Percentiles rank a stretch among this genome's conserved stretches.
Conservation (phyloP, 30 jellyfish, hydroid and myxozoan genomes). For the Pelagia noctiluca region DNA sequence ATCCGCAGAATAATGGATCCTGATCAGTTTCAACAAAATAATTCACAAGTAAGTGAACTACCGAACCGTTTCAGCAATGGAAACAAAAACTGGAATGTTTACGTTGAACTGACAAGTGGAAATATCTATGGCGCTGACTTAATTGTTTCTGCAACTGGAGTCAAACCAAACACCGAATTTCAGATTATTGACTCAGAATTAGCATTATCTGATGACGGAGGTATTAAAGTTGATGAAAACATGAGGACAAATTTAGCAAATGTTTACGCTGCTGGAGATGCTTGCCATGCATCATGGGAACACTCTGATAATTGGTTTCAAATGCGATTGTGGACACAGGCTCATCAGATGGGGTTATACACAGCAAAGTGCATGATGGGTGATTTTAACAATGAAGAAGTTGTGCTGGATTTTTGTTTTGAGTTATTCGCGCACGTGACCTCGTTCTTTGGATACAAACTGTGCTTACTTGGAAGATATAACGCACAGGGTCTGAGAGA, state of each 20-base stretch:
- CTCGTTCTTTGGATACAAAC: slow-evolving; percentile 88
- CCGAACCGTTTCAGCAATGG: not conserved
- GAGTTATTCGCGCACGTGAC: slow-evolving; percentile 96
- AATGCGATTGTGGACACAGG: slow-evolving; percentile 99
- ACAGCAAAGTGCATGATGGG: slow-evolving; percentile 85
- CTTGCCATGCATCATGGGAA: slow-evolving; percentile 72
- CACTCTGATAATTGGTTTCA: slow-evolving; percentile 87
- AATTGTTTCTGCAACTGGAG: slow-evolving; percentile 93
- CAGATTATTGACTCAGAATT: slow-evolving; percentile 38
- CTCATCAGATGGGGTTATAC: slow-evolving; percentile 89
- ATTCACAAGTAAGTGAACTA: slow-evolving; percentile 18
- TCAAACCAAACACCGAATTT: slow-evolving; percentile 66
- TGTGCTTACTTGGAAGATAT: slow-evolving; percentile 83
- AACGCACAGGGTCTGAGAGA: slow-evolving; percentile 79
- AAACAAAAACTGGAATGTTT: slow-evolving; percentile 31
- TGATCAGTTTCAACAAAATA: not conserved
- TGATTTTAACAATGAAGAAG: slow-evolving; percentile 39
- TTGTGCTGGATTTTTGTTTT: slow-evolving; percentile 84
- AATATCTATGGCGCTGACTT: slow-evolving; percentile 76
- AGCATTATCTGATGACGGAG: slow-evolving; percentile 75
- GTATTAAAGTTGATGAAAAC: slow-evolving; percentile 79
- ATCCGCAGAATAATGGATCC: slow-evolving; percentile 24
- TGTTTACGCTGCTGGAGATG: slow-evolving; percentile 97
- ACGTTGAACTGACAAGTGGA: slow-evolving; percentile 76
- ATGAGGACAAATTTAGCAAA: slow-evolving; percentile 83